phyloP scores from a whole-genome alignment of 2,113 vertebrate genomes.

The Paradoxurus hermaphroditus region DNA sequence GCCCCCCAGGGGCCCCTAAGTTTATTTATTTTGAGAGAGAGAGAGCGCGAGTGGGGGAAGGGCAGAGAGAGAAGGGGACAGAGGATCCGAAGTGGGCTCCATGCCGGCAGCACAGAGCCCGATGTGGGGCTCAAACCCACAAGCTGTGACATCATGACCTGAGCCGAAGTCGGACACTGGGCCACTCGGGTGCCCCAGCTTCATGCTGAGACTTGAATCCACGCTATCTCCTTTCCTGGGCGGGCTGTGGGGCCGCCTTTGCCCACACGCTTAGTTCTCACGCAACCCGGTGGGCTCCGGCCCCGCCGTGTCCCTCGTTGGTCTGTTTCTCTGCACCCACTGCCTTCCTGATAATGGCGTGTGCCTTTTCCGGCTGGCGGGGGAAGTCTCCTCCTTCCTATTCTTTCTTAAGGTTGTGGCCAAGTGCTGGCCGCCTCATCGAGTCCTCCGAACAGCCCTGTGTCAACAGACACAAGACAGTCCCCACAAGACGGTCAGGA shows the following conservation, averaged over 20 bases:
- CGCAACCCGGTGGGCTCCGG: accelerated
- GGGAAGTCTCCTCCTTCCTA: not conserved
- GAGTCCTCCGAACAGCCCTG: not conserved
- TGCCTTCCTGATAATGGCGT: not conserved
- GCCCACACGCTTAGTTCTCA: not conserved
- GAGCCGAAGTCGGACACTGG: no score
- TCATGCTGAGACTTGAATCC: no score
- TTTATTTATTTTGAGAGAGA: no score
- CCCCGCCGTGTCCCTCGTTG: not conserved
- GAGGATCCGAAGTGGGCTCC: no score
- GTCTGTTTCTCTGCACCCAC: not conserved
- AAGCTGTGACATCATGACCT: no score
- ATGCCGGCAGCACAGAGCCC: no score
- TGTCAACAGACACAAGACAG: not conserved
- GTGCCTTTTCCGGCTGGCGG: not conserved
- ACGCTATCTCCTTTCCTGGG: not conserved
- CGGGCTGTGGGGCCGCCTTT: not conserved
- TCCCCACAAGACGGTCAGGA: not conserved
- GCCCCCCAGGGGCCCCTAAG: no score
- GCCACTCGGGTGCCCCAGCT: no score
- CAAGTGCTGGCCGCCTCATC: not conserved
- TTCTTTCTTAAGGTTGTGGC: not conserved
- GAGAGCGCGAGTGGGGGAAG: no score
- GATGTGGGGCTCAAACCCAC: no score
- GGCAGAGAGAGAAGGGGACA: no score